Evolutionary conservation across 2,113 vertebrate species (phyloP).

Genomic region (Probosciger aterrimus): DNA sequence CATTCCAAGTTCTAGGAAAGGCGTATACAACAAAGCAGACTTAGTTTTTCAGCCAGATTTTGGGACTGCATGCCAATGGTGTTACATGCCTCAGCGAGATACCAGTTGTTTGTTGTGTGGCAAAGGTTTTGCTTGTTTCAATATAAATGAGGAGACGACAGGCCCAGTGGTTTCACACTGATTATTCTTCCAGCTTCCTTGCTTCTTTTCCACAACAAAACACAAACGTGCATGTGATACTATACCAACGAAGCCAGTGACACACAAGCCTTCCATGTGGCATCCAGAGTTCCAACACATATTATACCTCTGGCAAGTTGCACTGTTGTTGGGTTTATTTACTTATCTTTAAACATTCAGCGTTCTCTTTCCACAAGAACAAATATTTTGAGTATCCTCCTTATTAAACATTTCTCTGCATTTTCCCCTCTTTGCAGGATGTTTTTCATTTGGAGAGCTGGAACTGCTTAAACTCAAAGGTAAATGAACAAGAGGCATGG

Average conservation of each 20-base stretch:
- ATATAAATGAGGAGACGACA: background rate
- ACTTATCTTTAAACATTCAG: background rate
- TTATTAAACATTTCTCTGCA: background rate
- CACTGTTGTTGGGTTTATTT: background rate
- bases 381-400: background rate
- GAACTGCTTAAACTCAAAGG: background rate
- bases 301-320: background rate
- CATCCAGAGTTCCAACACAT: background rate
- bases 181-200: background rate
- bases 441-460: background rate
- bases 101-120: background rate
- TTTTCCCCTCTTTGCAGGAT: background rate
- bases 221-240: accelerated
- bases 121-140: background rate
- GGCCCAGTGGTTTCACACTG: background rate
- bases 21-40: background rate
- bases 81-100: background rate
- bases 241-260: accelerated
- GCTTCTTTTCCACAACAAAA: background rate
- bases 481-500: background rate
- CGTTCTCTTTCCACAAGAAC: background rate
- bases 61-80: background rate
- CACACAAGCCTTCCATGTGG: accelerated
- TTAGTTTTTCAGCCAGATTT: background rate
- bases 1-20: background rate